A percentile compares a stretch with the other conserved stretches of the same genome.
These are phyloP conservation scores for cat (Felis catus) DNA, from an alignment of 2,113 vertebrate genomes.

Conservation along the genomic window F.catus_Fca126_mat1.0 CM031418.1:107687001-107687500, in stretches of 20 bases:
- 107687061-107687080: not conserved
- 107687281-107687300: not conserved
- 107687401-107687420: not conserved
- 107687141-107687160: not conserved
- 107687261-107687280: not conserved
- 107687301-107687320: not conserved
- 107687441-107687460: not conserved
- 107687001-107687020: not conserved
- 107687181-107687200: not conserved
- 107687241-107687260: not conserved
- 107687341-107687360: not conserved
- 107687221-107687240: not conserved
- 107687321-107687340: not conserved
- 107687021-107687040: not conserved
- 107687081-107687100: not conserved
- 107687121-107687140: not conserved
- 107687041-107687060: not conserved
- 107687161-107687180: not conserved
- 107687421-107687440: not conserved
- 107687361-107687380: not conserved
- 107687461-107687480: conserved; percentile 37
- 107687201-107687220: not conserved
- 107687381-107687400: not conserved
- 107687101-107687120: not conserved
- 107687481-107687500: conserved; percentile 87